phyloP scores from a whole-genome alignment of 37 sponge, comb jelly and placozoan species.

The Aplysina aerophoba region DNA sequence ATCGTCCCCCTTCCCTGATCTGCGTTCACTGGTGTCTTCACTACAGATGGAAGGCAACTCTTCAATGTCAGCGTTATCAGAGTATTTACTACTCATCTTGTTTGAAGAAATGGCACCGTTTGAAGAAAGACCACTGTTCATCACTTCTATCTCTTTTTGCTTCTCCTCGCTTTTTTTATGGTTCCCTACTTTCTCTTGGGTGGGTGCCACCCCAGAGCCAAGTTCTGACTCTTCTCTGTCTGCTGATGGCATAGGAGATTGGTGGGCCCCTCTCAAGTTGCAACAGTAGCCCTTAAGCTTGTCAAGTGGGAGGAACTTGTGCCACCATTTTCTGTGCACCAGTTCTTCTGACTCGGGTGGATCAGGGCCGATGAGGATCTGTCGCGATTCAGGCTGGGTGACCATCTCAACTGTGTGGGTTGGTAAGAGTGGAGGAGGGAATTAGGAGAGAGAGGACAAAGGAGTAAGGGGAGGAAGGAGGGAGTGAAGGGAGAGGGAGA shows the following conservation, averaged over 20 bases:
- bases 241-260: no score
- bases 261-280: no score
- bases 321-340: slow-evolving; percentile 3
- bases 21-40: background rate
- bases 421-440: background rate
- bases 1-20: background rate
- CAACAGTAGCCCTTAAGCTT: background rate
- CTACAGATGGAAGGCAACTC: background rate
- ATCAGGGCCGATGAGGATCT: slow-evolving; percentile 60
- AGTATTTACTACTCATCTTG: no score
- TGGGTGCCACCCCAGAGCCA: no score
- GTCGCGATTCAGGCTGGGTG: slow-evolving; percentile 39
- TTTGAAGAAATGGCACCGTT: no score
- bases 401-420: slow-evolving; percentile 68
- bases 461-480: background rate
- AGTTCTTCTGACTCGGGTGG: slow-evolving; percentile 1
- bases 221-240: no score
- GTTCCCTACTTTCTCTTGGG: no score
- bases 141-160: no score
- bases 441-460: background rate
- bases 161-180: no score
- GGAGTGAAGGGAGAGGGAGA: background rate
- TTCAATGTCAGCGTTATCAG: no score
- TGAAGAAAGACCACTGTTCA: no score
- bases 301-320: background rate